Percentiles rank a stretch among this genome's conserved stretches.
Conservation (phyloP, 2,888 invertebrate species). For the Ectemnius cavifrons region DNA sequence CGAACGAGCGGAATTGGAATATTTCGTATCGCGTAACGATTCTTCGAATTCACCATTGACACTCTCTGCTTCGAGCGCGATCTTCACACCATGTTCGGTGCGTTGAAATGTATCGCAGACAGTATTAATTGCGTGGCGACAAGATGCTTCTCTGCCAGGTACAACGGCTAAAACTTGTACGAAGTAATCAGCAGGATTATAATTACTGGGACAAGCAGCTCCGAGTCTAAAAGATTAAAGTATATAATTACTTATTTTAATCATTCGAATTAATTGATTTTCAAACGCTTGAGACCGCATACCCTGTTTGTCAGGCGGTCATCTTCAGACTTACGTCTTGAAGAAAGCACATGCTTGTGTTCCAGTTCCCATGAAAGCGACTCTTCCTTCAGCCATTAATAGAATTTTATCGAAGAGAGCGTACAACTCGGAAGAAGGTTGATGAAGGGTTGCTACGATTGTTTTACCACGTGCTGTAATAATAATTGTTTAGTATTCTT, state of each 20-base stretch:
- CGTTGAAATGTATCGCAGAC: conserved; percentile 88
- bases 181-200: conserved; percentile 96
- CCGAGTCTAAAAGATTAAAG: conserved; percentile 81
- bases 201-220: conserved; percentile 91
- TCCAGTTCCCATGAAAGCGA: conserved; percentile 92
- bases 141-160: conserved; percentile 90
- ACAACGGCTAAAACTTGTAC: conserved; percentile 93
- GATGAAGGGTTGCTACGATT: conserved; percentile 95
- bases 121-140: conserved; percentile 87
- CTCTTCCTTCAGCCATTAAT: conserved; percentile 94
- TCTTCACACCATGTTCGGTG: conserved; percentile 82
- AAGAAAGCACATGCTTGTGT: conserved; percentile 90
- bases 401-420: conserved; percentile 93
- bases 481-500: not conserved
- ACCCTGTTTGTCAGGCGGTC: not conserved
- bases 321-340: conserved; percentile 82
- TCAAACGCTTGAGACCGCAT: not conserved
- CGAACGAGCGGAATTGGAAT: conserved; percentile 66
- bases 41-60: conserved; percentile 64
- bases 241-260: no score
- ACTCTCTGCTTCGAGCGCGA: conserved; percentile 81
- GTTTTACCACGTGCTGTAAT: conserved; percentile 84
- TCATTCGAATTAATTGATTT: no score
- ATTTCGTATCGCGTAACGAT: conserved; percentile 42
- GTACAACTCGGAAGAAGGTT: conserved; percentile 95